Evolutionary conservation across 2,113 vertebrate species (phyloP).

Genomic region (Pholis gunnellus): DNA sequence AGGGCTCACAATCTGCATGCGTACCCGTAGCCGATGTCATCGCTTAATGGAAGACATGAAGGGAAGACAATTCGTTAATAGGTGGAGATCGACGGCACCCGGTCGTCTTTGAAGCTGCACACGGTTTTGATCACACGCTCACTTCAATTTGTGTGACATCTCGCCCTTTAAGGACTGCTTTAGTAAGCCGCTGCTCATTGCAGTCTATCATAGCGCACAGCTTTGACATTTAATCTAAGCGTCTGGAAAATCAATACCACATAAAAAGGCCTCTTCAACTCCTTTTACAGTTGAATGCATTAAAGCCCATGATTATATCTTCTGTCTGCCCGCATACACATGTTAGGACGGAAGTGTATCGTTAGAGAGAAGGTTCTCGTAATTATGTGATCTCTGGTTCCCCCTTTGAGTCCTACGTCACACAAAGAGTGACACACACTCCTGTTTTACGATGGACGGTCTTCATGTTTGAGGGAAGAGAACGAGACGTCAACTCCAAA

Average conservation of each 20-base stretch:
- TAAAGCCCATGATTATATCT: neutral
- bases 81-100: neutral
- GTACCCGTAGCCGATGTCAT: slow-evolving; percentile 8
- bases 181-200: neutral
- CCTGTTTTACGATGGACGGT: no score
- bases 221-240: slow-evolving; percentile 54
- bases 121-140: slow-evolving; percentile 18
- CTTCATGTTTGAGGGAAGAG: no score
- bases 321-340: no score
- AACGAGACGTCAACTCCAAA: no score
- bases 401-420: no score
- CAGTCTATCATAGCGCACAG: slow-evolving; percentile 17
- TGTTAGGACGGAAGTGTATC: no score
- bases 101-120: slow-evolving; percentile 23
- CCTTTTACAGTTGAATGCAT: slow-evolving; percentile 2
- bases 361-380: no score
- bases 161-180: slow-evolving; percentile 31
- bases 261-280: slow-evolving; percentile 19
- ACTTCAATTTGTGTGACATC: slow-evolving; percentile 14
- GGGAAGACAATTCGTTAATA: slow-evolving; percentile 5
- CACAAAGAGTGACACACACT: neutral
- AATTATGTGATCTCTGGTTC: no score
- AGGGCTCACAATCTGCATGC: neutral
- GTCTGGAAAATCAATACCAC: slow-evolving; percentile 49
- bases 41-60: slow-evolving; percentile 6